Base-by-base conservation (phyloP, 2,113 vertebrate genomes). In the Megaceryle torquata region DNA sequence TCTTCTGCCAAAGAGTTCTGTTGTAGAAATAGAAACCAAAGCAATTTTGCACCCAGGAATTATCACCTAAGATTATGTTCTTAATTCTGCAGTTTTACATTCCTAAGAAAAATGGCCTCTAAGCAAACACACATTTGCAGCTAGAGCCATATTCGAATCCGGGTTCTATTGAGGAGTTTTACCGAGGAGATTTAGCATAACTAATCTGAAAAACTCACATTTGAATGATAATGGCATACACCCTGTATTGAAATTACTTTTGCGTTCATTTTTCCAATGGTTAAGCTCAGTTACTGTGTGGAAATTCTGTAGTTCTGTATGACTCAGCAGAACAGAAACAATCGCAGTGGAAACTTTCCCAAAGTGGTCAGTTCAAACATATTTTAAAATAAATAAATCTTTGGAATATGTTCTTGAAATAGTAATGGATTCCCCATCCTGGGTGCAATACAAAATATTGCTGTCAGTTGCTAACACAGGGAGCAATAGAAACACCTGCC, bases 201-300 rank as follows among this genome's bases (percentile, higher is more conserved):
- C 44, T 94, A 79, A 94, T 56, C 48, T 69, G 41, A 72, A 89
- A 94, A 95, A 80, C 33, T 86, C 43, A 21, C 29, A 77, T 96
- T 82, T 93, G 60, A 76, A 88, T 91, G 3, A 71, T 74, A 90
- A 95, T 88, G 44, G 14, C 28, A 79, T 65, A 54, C 39, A 68
- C 3, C 20, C 13, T 85, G 5, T 44, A 90, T 8, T 86, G 60
- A 80, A 86, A 89, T 89, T 50, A 63, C 7, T 81, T 95, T 88
- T 91, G 54, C 76, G 33, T 44, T 92, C 9, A 71, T 68, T 94
- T 93, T 96, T 84, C 24, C 57, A 53, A 81, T 61, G 19, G 9
- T 46, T 87, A 72, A 77, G 5, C 11, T 77, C 28, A 85, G 44
- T 51, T 79, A 37, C 15, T 57, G 5, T 21, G 72, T 13, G 9